Evolutionary conservation across 2,113 vertebrate species (phyloP).

Genomic region (Verasper variegatus): DNA sequence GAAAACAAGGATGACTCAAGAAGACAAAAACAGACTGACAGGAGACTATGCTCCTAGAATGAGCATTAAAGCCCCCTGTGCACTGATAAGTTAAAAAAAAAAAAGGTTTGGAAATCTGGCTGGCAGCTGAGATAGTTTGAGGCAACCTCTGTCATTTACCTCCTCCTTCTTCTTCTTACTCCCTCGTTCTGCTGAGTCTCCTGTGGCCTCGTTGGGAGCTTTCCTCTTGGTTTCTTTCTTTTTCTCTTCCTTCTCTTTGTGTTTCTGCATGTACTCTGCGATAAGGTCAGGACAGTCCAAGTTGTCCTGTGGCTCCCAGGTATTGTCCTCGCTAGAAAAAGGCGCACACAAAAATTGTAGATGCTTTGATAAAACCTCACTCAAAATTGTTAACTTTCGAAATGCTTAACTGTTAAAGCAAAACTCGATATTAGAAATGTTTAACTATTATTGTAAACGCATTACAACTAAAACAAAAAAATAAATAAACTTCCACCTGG

Average conservation of each 20-base stretch:
- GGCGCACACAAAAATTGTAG: background rate
- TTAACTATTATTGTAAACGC: too few species aligned
- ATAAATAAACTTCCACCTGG: too few species aligned
- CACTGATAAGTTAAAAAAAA: too few species aligned
- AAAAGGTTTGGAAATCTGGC: too few species aligned
- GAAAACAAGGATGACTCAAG: background rate
- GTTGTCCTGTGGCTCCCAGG: constrained; percentile 98
- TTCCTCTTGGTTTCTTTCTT: constrained; percentile 90
- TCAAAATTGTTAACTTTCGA: background rate
- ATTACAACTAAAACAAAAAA: too few species aligned
- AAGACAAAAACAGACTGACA: too few species aligned
- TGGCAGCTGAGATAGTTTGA: background rate
- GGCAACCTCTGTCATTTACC: constrained; percentile 74
- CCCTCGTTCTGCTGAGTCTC: constrained; percentile 90
- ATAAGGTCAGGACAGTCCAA: constrained; percentile 97
- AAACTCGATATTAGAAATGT: background rate
- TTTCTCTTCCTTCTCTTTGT: constrained; percentile 84
- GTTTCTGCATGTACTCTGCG: constrained; percentile 93
- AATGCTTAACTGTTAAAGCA: background rate
- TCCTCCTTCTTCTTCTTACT: constrained; percentile 98
- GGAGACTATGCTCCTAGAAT: too few species aligned
- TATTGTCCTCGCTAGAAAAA: constrained; percentile 91
- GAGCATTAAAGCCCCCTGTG: background rate
- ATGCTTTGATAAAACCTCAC: too few species aligned
- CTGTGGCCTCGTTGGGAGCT: constrained; percentile 82